Conservation (phyloP, 2,113 vertebrate genomes). For the Axis porcinus region DNA sequence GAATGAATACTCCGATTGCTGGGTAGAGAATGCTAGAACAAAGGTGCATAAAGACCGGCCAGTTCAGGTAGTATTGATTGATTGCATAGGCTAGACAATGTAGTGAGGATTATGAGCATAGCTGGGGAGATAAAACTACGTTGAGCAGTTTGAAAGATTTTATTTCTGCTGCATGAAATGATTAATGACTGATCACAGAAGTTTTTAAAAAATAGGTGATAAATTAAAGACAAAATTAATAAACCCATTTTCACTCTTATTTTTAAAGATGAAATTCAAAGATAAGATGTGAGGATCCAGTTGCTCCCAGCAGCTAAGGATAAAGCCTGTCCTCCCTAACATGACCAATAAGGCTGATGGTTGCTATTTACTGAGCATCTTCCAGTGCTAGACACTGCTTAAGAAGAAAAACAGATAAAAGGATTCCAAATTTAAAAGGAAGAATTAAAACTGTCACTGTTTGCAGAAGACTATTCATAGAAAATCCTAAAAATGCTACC, state of each 20-base stretch:
- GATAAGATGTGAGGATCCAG: not conserved
- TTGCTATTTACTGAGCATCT: not conserved
- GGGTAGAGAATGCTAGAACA: not conserved
- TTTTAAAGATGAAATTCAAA: not conserved
- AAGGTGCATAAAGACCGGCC: not conserved
- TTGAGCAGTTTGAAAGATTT: not conserved
- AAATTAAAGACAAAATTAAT: not conserved
- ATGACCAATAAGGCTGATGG: rapidly evolving
- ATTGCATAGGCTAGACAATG: too few relatives aligned
- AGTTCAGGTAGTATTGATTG: not conserved
- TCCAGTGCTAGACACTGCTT: rapidly evolving
- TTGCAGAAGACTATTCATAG: not conserved
- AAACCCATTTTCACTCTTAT: not conserved
- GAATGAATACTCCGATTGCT: not conserved
- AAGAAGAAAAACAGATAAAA: not conserved
- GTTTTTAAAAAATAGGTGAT: not conserved
- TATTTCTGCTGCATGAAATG: not conserved
- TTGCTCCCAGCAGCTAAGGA: not conserved
- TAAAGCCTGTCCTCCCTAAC: not conserved
- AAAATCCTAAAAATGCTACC: not conserved
- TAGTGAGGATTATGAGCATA: not conserved
- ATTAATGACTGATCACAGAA: not conserved
- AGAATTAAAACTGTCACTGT: not conserved
- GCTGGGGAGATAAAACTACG: not conserved
- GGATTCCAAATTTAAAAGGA: not conserved